Conservation (phyloP, 1,140 invertebrate genomes). For the Meteorus sp. region DNA sequence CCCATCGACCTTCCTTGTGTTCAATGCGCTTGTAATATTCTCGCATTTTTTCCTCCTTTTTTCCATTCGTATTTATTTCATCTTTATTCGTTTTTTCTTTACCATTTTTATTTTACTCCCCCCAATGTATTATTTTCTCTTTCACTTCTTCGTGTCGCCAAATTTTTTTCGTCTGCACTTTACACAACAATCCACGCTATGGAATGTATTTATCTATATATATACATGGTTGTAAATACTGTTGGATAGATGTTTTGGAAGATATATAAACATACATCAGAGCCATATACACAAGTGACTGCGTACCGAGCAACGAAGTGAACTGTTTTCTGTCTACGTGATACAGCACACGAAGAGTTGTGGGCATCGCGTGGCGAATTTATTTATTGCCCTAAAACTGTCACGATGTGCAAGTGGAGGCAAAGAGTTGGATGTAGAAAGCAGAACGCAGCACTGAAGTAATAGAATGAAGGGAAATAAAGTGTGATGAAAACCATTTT, state of each 20-base stretch:
- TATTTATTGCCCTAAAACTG: conserved; percentile 48
- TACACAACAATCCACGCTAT: not conserved
- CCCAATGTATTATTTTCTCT: conserved; percentile 20
- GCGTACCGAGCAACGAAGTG: conserved; percentile 4
- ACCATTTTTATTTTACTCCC: conserved; percentile 3
- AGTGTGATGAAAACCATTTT: too few species aligned
- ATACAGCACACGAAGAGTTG: conserved; percentile 39
- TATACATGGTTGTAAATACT: too few species aligned
- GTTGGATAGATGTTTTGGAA: too few species aligned
- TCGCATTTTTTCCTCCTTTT: conserved; percentile 5
- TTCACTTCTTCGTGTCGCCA: conserved; percentile 7
- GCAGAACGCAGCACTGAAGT: too few species aligned
- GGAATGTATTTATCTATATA: too few species aligned
- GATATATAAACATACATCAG: too few species aligned
- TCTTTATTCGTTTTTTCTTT: conserved; percentile 2
- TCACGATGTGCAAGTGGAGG: conserved; percentile 35
- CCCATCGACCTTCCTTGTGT: conserved; percentile 2
- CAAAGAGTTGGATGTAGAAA: conserved; percentile 5
- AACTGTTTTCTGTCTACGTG: conserved; percentile 17
- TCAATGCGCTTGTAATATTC: conserved; percentile 17
- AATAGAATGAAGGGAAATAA: too few species aligned
- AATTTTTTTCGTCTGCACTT: conserved; percentile 14
- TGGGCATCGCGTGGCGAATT: conserved; percentile 49
- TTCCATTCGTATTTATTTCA: not conserved
- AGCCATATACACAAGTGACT: too few species aligned